Evolutionary conservation across 2,113 vertebrate species (phyloP), one percentile per base, ranked within the genome.

Genomic region (Corythornis cristatus): DNA sequence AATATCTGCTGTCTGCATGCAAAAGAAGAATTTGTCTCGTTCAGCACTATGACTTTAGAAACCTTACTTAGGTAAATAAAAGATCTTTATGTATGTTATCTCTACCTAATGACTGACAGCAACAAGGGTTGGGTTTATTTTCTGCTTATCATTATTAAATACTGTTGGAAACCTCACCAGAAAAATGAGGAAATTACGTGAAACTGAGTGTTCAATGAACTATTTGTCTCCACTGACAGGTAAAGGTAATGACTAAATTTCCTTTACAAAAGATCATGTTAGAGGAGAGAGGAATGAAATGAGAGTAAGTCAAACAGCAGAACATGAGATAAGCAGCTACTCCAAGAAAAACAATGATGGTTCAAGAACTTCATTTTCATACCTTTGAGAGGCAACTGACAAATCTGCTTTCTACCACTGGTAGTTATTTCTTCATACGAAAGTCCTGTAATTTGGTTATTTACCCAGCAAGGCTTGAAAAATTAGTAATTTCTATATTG

Each of bases 201-300:
- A 77, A 82, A 61, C 21, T 56, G 35, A 62, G 22, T 14, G 9
- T 53, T 89, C 48, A 31, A 12, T 25, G 20, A 62, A 50, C 6
- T 46, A 28, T 45, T 54, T 0, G 0, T 60, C 28, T 73, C 23
- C 29, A 22, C 31, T 77, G 43, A 35, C 6, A 29, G 26, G 5
- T 53, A n/a, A 58, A 29, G 26, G 5, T 53, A n/a, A 58, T 13
- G 12, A 80, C 83, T 45, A 26, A 50, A 45, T 1, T 0, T 50
- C 25, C 25, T 65, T 60, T 73, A 29, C 7, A 35, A 42, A 58
- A 37, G 4, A 46, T 10, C 5, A 28, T 12, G 4, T 46, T 70
- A 54, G 1, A 21, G n/a, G 18, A 74, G 12, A 26, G 4, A 20
- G 5, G 8, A 64, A 46, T 33, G 35, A 70, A 92, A 73, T 2